Evolutionary conservation across 2,888 invertebrate genomes (phyloP).

Genomic region (Notodonta dromedarius): DNA sequence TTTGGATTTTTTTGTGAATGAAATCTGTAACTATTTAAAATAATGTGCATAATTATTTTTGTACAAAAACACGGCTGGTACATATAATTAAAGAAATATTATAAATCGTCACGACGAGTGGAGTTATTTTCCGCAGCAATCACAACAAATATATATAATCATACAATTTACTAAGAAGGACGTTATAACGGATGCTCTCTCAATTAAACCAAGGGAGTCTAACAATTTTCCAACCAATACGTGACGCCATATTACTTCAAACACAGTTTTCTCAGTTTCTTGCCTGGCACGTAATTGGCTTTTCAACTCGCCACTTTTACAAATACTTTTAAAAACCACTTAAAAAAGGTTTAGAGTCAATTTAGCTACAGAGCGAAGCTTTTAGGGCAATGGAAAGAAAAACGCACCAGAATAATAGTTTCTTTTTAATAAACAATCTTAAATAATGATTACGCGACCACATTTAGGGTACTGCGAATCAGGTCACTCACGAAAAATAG

Average conservation of each 20-base stretch:
- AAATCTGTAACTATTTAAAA: too few species aligned
- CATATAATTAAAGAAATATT: too few species aligned
- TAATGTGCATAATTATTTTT: too few species aligned
- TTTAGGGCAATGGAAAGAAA: slow-evolving; percentile 29
- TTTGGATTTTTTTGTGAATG: too few species aligned
- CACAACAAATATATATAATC: slow-evolving; percentile 20
- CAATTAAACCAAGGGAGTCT: slow-evolving; percentile 58
- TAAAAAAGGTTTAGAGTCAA: slow-evolving; percentile 23
- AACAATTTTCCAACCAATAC: slow-evolving; percentile 42
- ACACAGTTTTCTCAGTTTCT: slow-evolving; percentile 16
- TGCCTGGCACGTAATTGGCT: slow-evolving; percentile 36
- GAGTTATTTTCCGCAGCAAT: slow-evolving; percentile 5
- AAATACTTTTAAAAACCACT: slow-evolving; percentile 11
- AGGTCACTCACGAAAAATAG: slow-evolving; percentile 42
- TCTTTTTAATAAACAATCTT: slow-evolving; percentile 45
- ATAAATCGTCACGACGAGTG: too few species aligned
- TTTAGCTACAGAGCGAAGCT: slow-evolving; percentile 23
- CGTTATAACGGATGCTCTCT: slow-evolving; percentile 57
- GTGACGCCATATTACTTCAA: slow-evolving; percentile 38
- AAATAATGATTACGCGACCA: slow-evolving; percentile 45
- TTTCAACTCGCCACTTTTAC: slow-evolving; percentile 23
- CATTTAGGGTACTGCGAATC: slow-evolving; percentile 35
- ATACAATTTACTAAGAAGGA: slow-evolving; percentile 42
- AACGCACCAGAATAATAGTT: slow-evolving; percentile 25
- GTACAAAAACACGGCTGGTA: too few species aligned